These are phyloP conservation scores for Brachylomia viminalis DNA, from an alignment of 2,888 invertebrate genomes.

Conservation along the genomic window DNA sequence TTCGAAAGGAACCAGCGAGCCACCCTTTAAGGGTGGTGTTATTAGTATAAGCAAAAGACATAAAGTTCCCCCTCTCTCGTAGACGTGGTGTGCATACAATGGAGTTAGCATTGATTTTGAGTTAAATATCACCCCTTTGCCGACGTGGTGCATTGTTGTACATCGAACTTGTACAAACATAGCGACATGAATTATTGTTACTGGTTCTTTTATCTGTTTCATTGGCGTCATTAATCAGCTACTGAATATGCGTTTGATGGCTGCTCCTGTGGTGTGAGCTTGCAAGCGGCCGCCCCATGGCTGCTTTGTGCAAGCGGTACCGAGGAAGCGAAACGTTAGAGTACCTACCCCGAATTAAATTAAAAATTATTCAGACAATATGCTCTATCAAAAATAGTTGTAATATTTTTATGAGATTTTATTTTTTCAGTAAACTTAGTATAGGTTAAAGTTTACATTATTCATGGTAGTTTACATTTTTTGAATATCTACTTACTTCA, in stretches of 20 bases:
- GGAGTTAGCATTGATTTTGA: conserved; percentile 88
- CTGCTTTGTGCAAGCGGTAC: conserved; percentile 36
- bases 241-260: conserved; percentile 65
- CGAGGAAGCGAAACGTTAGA: conserved; percentile 11
- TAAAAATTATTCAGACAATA: not conserved
- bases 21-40: conserved; percentile 87
- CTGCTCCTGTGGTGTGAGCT: conserved; percentile 56
- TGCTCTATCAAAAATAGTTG: not conserved
- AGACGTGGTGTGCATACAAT: conserved; percentile 88
- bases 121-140: conserved; percentile 86
- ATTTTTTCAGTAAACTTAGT: not conserved
- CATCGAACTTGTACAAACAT: conserved; percentile 81
- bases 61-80: conserved; percentile 82
- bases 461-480: conserved; percentile 7
- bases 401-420: not conserved
- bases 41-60: conserved; percentile 89
- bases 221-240: conserved; percentile 79
- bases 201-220: conserved; percentile 81
- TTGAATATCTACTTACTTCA: not conserved
- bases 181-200: conserved; percentile 85
- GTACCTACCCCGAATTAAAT: not conserved
- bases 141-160: conserved; percentile 75
- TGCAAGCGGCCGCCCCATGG: conserved; percentile 25
- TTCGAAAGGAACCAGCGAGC: conserved; percentile 84
- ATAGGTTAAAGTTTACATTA: not conserved